phyloP scores from a whole-genome alignment of 2,797 vertebrate genomes.

The Acanthurus tractus region DNA sequence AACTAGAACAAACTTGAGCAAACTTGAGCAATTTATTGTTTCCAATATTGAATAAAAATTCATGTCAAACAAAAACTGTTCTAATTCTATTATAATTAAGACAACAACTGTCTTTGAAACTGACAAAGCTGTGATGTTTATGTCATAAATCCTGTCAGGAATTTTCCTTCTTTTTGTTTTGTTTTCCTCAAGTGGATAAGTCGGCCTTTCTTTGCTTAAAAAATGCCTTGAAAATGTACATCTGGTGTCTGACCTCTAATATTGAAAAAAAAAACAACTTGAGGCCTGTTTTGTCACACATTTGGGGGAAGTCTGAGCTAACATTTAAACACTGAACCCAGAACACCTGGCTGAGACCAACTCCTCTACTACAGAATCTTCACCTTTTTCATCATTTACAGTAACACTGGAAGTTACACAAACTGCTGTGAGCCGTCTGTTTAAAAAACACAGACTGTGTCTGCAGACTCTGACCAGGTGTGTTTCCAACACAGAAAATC shows the following conservation, averaged over 20 bases:
- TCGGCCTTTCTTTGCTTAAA: conserved; percentile 2
- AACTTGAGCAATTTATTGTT: background rate
- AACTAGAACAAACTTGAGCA: background rate
- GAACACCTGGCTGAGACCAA: background rate
- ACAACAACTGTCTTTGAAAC: background rate
- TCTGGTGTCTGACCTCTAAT: conserved; percentile 24
- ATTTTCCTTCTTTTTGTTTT: background rate
- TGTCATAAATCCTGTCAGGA: background rate
- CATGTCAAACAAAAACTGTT: background rate
- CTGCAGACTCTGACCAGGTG: background rate
- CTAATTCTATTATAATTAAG: background rate
- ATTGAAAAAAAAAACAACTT: conserved; percentile 17
- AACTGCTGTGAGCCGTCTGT: background rate
- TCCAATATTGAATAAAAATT: too few species aligned
- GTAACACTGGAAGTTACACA: background rate
- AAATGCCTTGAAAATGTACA: conserved; percentile 18
- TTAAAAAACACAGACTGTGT: background rate
- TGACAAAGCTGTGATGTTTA: conserved; percentile 1
- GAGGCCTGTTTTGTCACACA: conserved; percentile 19
- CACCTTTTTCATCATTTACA: background rate
- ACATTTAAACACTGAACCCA: conserved; percentile 9
- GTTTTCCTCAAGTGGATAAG: background rate
- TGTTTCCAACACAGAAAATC: background rate
- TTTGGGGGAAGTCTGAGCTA: conserved; percentile 21
- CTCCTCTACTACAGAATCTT: background rate